phyloP scores from a whole-genome alignment of 1,140 invertebrate genomes.

The Drosophila lowei region DNA sequence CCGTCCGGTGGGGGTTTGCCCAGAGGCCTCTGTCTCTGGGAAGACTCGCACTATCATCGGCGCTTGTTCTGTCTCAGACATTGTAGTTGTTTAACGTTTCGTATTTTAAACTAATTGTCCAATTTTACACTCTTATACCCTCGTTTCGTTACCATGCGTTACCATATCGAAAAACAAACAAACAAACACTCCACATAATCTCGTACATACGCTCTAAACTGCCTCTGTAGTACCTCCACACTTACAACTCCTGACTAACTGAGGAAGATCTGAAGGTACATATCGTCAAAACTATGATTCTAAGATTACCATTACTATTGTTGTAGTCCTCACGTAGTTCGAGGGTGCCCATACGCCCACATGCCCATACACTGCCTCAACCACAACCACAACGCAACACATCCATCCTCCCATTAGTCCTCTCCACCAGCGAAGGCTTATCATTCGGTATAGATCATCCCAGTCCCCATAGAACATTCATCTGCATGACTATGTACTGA shows the following conservation, averaged over 20 bases:
- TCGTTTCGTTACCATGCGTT: conserved; percentile 33
- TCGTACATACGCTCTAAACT: conserved; percentile 39
- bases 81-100: conserved; percentile 47
- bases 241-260: conserved; percentile 80
- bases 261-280: conserved; percentile 82
- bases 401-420: conserved; percentile 12
- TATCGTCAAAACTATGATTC: conserved; percentile 61
- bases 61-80: conserved; percentile 10
- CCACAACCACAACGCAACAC: conserved; percentile 2
- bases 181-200: conserved; percentile 35
- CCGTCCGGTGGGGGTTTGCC: too few species aligned
- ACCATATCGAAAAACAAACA: conserved; percentile 30
- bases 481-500: too few species aligned
- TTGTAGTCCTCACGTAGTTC: conserved; percentile 54
- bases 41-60: too few species aligned
- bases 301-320: conserved; percentile 50
- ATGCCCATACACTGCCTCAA: conserved; percentile 4
- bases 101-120: conserved; percentile 71
- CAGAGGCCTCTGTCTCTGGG: too few species aligned
- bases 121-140: conserved; percentile 57
- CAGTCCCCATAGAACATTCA: too few species aligned
- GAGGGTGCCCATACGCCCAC: conserved; percentile 32
- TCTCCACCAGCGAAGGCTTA: conserved; percentile 25
- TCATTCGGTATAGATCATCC: conserved; percentile 28
- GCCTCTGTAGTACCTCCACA: conserved; percentile 66